Evolutionary conservation across 2,888 invertebrate species (phyloP), one percentile per base, ranked within the genome.

Genomic region (Psylliodes chrysocephalus): DNA sequence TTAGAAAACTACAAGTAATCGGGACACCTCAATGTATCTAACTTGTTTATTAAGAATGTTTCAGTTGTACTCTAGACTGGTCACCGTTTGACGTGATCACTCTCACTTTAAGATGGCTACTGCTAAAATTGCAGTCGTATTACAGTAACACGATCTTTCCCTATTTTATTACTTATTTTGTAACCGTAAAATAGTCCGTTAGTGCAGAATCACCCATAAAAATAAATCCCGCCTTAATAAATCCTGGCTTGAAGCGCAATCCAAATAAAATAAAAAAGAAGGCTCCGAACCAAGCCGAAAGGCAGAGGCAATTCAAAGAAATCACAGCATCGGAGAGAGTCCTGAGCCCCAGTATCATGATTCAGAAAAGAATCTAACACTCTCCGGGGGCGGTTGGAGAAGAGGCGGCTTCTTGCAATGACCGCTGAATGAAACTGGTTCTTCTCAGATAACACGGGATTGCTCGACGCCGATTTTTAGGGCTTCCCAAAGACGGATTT

Each of bases 401-500:
- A 47, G 47, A 47, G 28, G 25, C 47, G 53, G 38, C 38, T 51
- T 51, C 18, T 53, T 40, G 19, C 35, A 53, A 38, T 53, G 53
- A 38, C 53, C 53, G 47, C 47, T 28, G 38, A 40, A 53, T 35
- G 22, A 19, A 35, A 38, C 35, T 40, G 53, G 19, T 53, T 53
- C 53, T 19, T 15, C 33, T 14, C 42, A 60, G 60, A 42, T 60
- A 60, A 33, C 52, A 25, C 19, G 38, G 33, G 42, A 52, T 60
- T 51, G 18, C 53, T 53, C 18, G 22, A 19, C 8, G 38, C 15
- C 44, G 44, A 52, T 70, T 68, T 67, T 54, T 65, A 61, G 67
- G 55, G 66, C 53, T 57, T 63, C 30, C 54, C 54, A 28, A 57
- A 63, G 65, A 63, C 53, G 65, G 64, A 61, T 60, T 61, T 55